A percentile compares a stretch with the other conserved stretches of the same genome.
These are phyloP conservation scores for Cavia aperea DNA, from an alignment of 2,113 vertebrate species.

Conservation along the genomic window DNA sequence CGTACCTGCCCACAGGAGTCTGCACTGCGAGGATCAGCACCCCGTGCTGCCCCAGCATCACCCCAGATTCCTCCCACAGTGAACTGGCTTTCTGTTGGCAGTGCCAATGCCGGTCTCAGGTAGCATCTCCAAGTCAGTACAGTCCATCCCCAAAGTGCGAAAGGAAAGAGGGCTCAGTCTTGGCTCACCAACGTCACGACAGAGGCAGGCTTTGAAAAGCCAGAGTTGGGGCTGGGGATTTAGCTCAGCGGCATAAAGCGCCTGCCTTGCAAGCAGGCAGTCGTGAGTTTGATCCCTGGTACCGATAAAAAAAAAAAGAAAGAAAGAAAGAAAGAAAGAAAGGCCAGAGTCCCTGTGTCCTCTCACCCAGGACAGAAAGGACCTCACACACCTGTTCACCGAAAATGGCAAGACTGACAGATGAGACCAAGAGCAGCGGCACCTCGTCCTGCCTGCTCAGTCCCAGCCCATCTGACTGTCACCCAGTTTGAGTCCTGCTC, in stretches of 20 bases:
- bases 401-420: not conserved
- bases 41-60: not conserved
- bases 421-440: not conserved
- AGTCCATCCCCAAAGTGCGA: not conserved
- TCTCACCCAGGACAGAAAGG: not conserved
- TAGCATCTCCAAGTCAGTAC: not conserved
- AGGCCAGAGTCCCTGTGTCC: not conserved
- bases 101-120: too few species aligned
- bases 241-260: too few species aligned
- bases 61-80: not conserved
- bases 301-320: too few species aligned
- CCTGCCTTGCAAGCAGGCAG: too few species aligned
- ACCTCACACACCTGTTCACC: fast-evolving
- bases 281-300: too few species aligned
- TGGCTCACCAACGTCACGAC: not conserved
- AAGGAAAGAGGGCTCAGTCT: not conserved
- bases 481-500: not conserved
- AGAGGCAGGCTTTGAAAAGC: not conserved
- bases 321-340: too few species aligned
- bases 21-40: fast-evolving
- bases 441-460: not conserved
- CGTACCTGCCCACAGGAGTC: not conserved
- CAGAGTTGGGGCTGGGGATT: too few species aligned
- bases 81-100: not conserved
- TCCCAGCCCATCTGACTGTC: fast-evolving